Evolutionary conservation across 2,113 vertebrate species (phyloP).

Genomic region (Sterna hirundo): DNA sequence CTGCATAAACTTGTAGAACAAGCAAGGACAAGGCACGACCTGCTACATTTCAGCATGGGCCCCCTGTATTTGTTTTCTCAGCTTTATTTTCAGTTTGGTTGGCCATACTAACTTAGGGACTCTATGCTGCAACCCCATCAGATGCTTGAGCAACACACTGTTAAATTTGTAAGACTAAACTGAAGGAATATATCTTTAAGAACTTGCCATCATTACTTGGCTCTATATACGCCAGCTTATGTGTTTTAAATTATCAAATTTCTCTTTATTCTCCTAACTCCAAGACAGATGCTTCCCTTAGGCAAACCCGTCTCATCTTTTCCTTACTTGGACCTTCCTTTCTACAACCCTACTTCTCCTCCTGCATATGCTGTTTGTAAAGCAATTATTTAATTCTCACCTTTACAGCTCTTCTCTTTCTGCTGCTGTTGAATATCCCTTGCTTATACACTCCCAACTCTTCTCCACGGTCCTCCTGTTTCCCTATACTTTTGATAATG

Average conservation of each 20-base stretch:
- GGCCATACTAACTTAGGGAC: not conserved
- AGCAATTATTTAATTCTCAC: not conserved
- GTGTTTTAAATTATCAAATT: not conserved
- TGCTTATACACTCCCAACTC: not conserved
- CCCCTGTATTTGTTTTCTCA: not conserved
- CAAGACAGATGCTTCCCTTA: not conserved
- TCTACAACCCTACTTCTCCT: not conserved
- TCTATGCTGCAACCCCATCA: not conserved
- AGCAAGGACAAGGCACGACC: not conserved
- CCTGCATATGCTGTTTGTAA: not conserved
- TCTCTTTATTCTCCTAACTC: not conserved
- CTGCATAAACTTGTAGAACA: not conserved
- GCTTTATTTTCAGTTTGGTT: not conserved
- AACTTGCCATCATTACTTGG: not conserved
- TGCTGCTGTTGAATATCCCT: not conserved
- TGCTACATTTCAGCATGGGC: not conserved
- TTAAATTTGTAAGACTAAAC: not conserved
- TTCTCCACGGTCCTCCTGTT: not conserved
- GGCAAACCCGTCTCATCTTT: not conserved
- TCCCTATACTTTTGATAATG: not conserved
- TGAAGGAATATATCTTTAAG: not conserved
- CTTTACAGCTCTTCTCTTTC: not conserved
- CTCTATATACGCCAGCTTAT: not conserved
- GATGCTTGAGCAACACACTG: not conserved
- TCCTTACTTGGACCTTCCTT: not conserved